Base-by-base conservation (phyloP, 2,888 invertebrate genomes). In the Eupsilia transversa region DNA sequence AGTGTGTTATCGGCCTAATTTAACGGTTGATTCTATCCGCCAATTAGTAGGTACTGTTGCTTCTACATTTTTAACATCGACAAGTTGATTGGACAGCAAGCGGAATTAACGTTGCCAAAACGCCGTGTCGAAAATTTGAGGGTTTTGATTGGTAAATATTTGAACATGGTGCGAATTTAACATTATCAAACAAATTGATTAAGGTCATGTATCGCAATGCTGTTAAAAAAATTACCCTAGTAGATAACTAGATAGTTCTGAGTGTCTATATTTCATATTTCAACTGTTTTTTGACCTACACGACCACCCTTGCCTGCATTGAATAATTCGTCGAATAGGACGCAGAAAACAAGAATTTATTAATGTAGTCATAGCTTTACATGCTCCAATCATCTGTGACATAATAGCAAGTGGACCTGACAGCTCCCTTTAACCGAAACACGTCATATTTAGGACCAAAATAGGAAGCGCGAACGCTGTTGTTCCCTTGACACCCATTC, bases 401-500 rank as follows among this genome's bases (percentile, higher is more conserved):
- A 86, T 81, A 77, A 84, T 80, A 87, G 87, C 85, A 84, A 75
- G 69, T 63, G 79, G 69, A 80, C 74, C 27, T 41, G 77, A 46
- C 79, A 65, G 69, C 78, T 66, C 56, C 30, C 43, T 73, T 69
- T 77, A 84, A 83, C 82, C 84, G 84, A 86, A 79, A 84, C 76
- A 79, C 71, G 81, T 79, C 71, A 75, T 65, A 46, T 65, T 59
- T 70, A 61, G 41, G 30, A 33, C 63, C 41, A 60, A 54, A 68
- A 77, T 80, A 30, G 43, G 61, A 65, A 57, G 17, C 23, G 23
- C 20, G 33, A 77, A 69, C 41, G 49, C 72, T 59, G 60, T 77
- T 61, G n/a, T 65, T 54, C 54, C 65, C 65, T 41, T 56, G 59
- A 60, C 46, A 60, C 27, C 38, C 33, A 66, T 77, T 66, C 79